Conservation (phyloP, 2,888 invertebrate genomes). For the Lumbricus terrestris region DNA sequence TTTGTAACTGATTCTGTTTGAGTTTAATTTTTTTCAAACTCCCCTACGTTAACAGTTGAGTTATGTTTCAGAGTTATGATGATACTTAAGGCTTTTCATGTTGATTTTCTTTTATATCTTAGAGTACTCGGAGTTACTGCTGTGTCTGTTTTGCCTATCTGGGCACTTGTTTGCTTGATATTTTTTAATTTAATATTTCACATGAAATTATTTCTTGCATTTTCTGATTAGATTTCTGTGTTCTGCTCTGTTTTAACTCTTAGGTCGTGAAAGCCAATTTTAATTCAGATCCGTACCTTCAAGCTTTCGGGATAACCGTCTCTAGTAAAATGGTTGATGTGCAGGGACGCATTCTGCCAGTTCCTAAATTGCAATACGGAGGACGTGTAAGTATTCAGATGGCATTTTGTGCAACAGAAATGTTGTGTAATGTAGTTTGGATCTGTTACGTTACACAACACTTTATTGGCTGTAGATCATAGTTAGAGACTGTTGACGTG, state of each 20-base stretch:
- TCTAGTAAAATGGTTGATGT: constrained; percentile 99
- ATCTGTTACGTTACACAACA: background rate
- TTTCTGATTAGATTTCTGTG: background rate
- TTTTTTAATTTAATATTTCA: background rate
- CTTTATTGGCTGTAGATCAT: background rate
- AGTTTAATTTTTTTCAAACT: too few relatives aligned
- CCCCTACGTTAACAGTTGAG: background rate
- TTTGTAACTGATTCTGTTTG: too few relatives aligned
- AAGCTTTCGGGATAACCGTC: constrained; percentile 94
- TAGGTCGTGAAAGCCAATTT: constrained; percentile 86
- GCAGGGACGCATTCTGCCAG: constrained; percentile 88
- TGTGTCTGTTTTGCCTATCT: too few relatives aligned
- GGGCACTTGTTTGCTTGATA: background rate
- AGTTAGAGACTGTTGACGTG: background rate
- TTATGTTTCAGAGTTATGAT: background rate
- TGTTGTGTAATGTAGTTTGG: background rate
- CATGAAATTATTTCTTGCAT: background rate
- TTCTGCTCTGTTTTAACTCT: background rate
- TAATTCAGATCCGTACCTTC: constrained; percentile 94
- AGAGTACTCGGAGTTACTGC: too few relatives aligned
- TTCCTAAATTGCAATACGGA: constrained; percentile 95
- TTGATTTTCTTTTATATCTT: too few relatives aligned
- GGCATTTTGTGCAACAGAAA: background rate
- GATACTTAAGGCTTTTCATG: too few relatives aligned
- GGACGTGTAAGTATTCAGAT: constrained; percentile 74